Base-by-base conservation (phyloP, 1,140 invertebrate species). In the Theocolax elegans region DNA sequence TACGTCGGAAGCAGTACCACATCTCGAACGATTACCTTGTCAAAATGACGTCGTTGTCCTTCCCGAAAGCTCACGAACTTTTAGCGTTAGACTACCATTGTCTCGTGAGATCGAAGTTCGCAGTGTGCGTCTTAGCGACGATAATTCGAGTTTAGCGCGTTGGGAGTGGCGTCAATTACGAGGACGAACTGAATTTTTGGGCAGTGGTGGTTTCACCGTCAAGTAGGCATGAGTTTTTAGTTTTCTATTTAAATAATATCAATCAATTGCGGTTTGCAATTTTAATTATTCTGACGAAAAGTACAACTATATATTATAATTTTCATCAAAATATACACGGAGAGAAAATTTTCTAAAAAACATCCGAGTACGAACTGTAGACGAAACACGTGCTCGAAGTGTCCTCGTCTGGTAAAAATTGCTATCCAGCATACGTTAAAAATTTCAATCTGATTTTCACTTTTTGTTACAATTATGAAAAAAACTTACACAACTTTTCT, bases 11-110 rank as follows among this genome's bases (percentile, higher is more conserved):
- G 84, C 85, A 0, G 73, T 77, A 3, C 85, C 85, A 9, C 80
- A 86, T 73, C 51, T 84, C 0, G 78, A 84, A 27, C 76, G 77
- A 48, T 73, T 86, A 12, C 85, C 85, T 0, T 86, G 85, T 40
- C 76, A 76, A 0, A 66, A 72, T 0, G 84, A 86, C 19, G 40
- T 77, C 4, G 76, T 84, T 0, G 68, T 85, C 9, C 72, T 86
- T 0, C 83, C 85, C 0, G 46, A 21, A 1, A 67, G 42, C 12
- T 72, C 78, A 60, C 67, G 68, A 0, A 74, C 78, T 0, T 75
- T 85, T 7, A 85, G 76, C 38, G 63, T 81, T 6, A 66, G 65
- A 6, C 31, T 85, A 12, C 85, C 85, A 1, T 17, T 71, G 7
- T 75, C 66, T 0, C 29, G 70, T 0, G 53, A 73, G 1, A 53